These are phyloP conservation scores for Sceliomorpha sp. DNA, from an alignment of 2,888 invertebrate genomes.

Conservation along the genomic window DNA sequence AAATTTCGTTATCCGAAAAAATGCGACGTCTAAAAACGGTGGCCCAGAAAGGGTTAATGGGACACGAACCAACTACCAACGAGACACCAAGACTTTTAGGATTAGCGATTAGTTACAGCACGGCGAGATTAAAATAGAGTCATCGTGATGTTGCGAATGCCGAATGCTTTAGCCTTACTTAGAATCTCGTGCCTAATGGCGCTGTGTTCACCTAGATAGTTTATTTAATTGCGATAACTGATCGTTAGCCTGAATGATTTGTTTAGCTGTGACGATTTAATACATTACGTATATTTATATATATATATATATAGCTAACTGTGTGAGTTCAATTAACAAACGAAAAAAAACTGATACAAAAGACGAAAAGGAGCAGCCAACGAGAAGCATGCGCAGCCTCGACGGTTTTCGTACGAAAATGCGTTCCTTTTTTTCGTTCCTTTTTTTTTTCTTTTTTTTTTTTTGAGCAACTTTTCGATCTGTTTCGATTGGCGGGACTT, in stretches of 20 bases:
- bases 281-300: constrained; percentile 9
- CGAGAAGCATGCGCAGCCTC: constrained; percentile 30
- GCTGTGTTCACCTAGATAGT: constrained; percentile 49
- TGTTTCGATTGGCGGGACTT: background rate
- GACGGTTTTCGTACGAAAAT: constrained; percentile 5
- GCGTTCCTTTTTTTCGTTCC: constrained; percentile 3
- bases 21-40: too few relatives aligned
- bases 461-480: constrained; percentile 1
- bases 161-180: constrained; percentile 72
- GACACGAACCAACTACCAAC: constrained; percentile 19
- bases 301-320: constrained; percentile 16
- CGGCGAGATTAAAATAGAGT: constrained; percentile 63
- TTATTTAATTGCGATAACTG: constrained; percentile 49
- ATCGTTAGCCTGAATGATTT: constrained; percentile 58
- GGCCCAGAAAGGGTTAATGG: constrained; percentile 43
- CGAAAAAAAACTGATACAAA: constrained; percentile 12
- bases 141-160: constrained; percentile 72
- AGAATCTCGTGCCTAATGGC: constrained; percentile 58
- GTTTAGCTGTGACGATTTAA: constrained; percentile 55
- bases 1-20: too few relatives aligned
- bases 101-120: constrained; percentile 54
- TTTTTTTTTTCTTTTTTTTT: too few relatives aligned
- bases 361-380: constrained; percentile 10
- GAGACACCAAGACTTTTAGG: constrained; percentile 46
- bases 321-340: constrained; percentile 29